phyloP scores from a whole-genome alignment of 2,797 vertebrate genomes.

The Meriones psammophilus region DNA sequence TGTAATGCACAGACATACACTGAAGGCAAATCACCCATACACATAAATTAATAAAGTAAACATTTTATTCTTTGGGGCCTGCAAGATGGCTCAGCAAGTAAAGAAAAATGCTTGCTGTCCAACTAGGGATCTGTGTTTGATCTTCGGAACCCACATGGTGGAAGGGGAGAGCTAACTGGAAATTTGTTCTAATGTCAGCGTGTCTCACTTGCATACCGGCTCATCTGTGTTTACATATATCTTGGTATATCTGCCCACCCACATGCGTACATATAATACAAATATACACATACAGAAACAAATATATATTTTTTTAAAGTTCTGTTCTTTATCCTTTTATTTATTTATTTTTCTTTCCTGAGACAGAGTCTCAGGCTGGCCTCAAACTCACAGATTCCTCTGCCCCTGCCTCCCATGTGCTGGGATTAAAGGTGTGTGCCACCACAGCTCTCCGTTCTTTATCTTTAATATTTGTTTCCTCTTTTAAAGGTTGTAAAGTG shows the following conservation, averaged over 20 bases:
- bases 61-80: neutral
- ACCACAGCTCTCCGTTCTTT: neutral
- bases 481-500: slow-evolving; percentile 2
- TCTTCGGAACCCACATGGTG: neutral
- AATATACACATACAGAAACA: neutral
- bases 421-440: neutral
- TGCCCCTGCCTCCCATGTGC: neutral
- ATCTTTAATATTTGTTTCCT: slow-evolving; percentile 62
- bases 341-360: neutral
- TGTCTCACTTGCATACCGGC: neutral
- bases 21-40: neutral
- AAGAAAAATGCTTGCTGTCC: neutral
- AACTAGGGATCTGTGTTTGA: neutral
- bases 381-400: neutral
- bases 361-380: neutral
- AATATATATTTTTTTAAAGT: neutral
- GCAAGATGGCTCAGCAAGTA: neutral
- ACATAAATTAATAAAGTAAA: neutral
- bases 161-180: neutral
- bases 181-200: neutral
- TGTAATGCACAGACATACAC: neutral
- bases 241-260: neutral
- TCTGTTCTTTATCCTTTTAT: neutral
- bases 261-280: no score
- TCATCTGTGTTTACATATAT: neutral